Base-by-base conservation (phyloP, 2,888 invertebrate species). In the Auanema sp. region DNA sequence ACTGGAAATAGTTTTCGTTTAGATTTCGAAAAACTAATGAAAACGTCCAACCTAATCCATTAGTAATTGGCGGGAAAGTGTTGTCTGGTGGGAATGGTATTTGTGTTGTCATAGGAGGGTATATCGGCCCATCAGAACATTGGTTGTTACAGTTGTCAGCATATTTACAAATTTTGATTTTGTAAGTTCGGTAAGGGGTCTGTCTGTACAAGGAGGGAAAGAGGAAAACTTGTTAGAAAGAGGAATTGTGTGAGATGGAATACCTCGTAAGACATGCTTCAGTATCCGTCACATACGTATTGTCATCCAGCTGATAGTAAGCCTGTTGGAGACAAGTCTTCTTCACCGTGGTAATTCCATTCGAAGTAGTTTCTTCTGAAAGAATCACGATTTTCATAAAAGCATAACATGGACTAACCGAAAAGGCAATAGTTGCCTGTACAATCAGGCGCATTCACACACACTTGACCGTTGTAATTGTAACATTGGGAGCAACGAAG, bases 401-500 rank as follows among this genome's bases (percentile, higher is more conserved):
- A 10, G 16, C 4, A 21, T 3, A 18, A 5, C 4, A 18, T 5
- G 16, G 21, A 23, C 1, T 23, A 54, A 63, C 63, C 63, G n/a
- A 52, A 58, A 21, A 63, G 63, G 40, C 63, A 63, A 23, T 58
- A 63, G 47, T 63, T 55, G 14, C 58, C 63, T 5, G 65, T 61
- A 25, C 72, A 72, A 58, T 69, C 69, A 5, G 65, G 65, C 1
- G 69, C 67, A 55, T 63, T 69, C 0, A 72, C 66, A 57, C 72
- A 72, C 3, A 68, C 69, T 47, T 69, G 72, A 24, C 67, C 67
- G 42, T 69, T 69, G 52, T 71, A 71, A 41, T 66, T 68, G 60
- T 66, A 71, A 52, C 71, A 71, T 25, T 66, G 66, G 14, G 57
- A 55, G 55, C 71, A 71, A 25, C 58, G 43, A 11, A 71, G 63